Base-by-base conservation (phyloP, 2,888 invertebrate genomes). In the Clanis bilineata region DNA sequence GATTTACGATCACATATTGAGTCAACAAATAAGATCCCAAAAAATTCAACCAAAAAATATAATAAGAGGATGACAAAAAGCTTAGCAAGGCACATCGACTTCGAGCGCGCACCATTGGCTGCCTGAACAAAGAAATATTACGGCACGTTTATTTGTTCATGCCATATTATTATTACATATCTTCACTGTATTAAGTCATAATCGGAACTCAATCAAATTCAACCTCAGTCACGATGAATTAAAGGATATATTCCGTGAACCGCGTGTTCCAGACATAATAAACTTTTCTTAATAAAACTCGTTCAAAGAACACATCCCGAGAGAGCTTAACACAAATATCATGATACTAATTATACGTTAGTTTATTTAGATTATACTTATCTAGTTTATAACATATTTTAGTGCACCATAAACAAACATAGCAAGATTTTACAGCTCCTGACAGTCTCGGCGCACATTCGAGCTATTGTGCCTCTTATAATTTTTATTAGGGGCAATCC, bases 401-500 rank as follows among this genome's bases (percentile, higher is more conserved):
- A 92, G 88, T 90, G 90, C 84, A 83, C 80, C 87, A 90, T 92
- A 92, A 91, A 91, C 91, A 91, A 92, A 91, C 91, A 91, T 86
- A 90, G 90, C 86, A 80, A 85, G 86, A 86, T 85, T 91, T 91
- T 91, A 90, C 87, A 83, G 85, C 91, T 87, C 85, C 90, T 86
- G 90, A 82, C 90, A 85, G 83, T 83, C 85, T 77, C 85, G 85
- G 77, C 83, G 85, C 89, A 88, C 88, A 89, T 87, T 86, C 85
- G 83, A 83, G 73, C 83, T 85, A 91, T 92, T 92, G 91, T 91
- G 90, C 89, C 86, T 90, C 88, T 91, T 92, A 92, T 92, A 92
- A 91, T 92, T 92, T 92, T 92, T 91, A 92, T 91, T 90, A 86
- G 88, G 88, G 90, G 90, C 92, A 91, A 92, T 92, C 88, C 91